Conservation (phyloP, 2,113 vertebrate species). For the Collichthys lucidus region DNA sequence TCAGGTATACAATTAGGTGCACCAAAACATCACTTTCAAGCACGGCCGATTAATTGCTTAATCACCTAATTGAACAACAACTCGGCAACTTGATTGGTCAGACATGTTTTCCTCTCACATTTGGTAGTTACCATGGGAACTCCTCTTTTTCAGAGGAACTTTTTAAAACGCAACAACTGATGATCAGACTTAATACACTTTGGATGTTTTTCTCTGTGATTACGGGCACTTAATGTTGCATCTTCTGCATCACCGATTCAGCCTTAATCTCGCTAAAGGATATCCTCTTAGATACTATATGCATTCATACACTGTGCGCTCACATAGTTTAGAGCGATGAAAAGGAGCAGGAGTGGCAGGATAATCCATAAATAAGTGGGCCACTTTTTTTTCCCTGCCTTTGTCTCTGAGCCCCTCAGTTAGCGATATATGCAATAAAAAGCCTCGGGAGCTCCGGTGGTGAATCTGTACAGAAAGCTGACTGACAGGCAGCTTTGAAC, state of each 20-base stretch:
- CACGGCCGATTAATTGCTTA: conserved; percentile 11
- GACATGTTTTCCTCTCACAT: conserved; percentile 21
- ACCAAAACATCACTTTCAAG: conserved; percentile 23
- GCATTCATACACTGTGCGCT: background rate
- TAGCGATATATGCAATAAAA: conserved; percentile 54
- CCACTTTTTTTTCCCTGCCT: conserved; percentile 45
- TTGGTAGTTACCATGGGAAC: conserved; percentile 54
- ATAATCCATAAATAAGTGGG: conserved; percentile 52
- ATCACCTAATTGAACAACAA: conserved; percentile 27
- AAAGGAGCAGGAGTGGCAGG: conserved; percentile 35
- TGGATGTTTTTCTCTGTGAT: background rate
- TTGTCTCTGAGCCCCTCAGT: conserved; percentile 53
- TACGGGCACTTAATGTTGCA: background rate
- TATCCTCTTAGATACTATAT: background rate
- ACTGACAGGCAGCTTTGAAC: conserved; percentile 77
- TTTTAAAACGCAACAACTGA: background rate
- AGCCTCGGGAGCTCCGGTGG: conserved; percentile 47
- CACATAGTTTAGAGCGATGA: conserved; percentile 12
- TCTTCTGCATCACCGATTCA: background rate
- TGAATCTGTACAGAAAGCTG: conserved; percentile 59
- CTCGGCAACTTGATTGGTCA: conserved; percentile 26
- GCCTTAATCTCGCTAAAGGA: background rate
- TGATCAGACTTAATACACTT: background rate
- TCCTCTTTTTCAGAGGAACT: conserved; percentile 15
- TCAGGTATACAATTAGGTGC: background rate